A percentile compares a stretch with the other conserved stretches of the same genome.
These are phyloP conservation scores for Drosophila mercatorum DNA, from an alignment of 2,888 invertebrate species.

Conservation along the genomic window DNA sequence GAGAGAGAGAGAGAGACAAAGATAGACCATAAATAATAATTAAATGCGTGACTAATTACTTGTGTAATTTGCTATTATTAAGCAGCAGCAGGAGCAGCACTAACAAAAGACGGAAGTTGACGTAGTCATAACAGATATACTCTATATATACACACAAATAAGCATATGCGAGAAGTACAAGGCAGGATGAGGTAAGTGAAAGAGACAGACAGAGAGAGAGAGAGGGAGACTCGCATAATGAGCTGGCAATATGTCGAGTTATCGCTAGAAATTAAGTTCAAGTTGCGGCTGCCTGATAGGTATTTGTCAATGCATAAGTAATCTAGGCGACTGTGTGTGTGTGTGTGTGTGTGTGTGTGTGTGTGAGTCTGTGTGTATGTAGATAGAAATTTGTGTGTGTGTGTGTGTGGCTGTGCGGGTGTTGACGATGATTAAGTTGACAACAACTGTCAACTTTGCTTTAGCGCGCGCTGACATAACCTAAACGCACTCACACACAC, in stretches of 20 bases:
- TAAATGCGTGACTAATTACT: slow-evolving; percentile 82
- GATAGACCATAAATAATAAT: slow-evolving; percentile 76
- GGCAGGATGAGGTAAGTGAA: not conserved
- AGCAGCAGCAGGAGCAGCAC: slow-evolving; percentile 36
- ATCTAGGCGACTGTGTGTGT: slow-evolving; percentile 25
- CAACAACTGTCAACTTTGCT: slow-evolving; percentile 77
- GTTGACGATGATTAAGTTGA: slow-evolving; percentile 79
- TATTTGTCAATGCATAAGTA: slow-evolving; percentile 64
- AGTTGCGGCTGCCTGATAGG: slow-evolving; percentile 47
- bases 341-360: slow-evolving; percentile 7
- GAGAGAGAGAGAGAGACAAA: not conserved
- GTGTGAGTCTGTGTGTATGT: slow-evolving; percentile 8
- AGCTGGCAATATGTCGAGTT: slow-evolving; percentile 75
- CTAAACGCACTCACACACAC: slow-evolving; percentile 48
- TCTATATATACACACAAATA: not conserved
- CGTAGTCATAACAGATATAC: slow-evolving; percentile 54
- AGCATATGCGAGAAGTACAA: not conserved
- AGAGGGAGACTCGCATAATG: slow-evolving; percentile 54
- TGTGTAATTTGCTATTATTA: slow-evolving; percentile 81
- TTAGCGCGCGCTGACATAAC: slow-evolving; percentile 59
- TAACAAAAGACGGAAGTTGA: slow-evolving; percentile 46
- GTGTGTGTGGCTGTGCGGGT: slow-evolving; percentile 10
- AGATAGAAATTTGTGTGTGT: not conserved
- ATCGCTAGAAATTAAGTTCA: slow-evolving; percentile 73
- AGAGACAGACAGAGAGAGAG: not conserved